A percentile compares a stretch with the other conserved stretches of the same genome.
phyloP scores from a whole-genome alignment of 1,140 invertebrate species.

The Brachionus asplanchnoidis region DNA sequence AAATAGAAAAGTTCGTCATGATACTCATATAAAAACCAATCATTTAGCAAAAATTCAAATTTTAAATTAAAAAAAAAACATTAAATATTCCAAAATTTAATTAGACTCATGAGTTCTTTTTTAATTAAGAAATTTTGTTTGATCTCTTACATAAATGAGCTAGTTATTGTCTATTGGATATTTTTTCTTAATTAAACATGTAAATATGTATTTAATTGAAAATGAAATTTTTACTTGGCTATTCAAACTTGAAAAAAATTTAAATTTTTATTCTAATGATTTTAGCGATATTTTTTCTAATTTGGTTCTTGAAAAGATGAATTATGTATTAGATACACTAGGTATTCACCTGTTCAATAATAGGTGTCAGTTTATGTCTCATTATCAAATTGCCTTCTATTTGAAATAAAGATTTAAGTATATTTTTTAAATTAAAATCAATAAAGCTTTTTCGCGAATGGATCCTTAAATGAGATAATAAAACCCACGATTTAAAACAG shows the following conservation, averaged over 20 bases:
- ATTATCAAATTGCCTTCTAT: neutral
- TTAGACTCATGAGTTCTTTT: neutral
- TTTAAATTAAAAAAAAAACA: neutral
- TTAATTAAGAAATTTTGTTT: constrained; percentile 8
- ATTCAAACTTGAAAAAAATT: constrained; percentile 5
- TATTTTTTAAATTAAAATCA: neutral
- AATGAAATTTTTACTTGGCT: neutral
- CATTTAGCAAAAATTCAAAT: neutral
- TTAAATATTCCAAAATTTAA: constrained; percentile 10
- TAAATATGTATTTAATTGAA: constrained; percentile 13
- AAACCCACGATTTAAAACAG: neutral
- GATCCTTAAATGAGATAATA: neutral
- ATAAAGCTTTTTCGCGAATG: neutral
- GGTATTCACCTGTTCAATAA: neutral
- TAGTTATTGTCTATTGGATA: neutral
- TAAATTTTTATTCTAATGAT: neutral
- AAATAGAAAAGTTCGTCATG: neutral
- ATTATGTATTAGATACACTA: constrained; percentile 16
- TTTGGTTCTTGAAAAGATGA: neutral
- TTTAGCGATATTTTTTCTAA: neutral
- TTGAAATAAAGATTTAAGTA: neutral
- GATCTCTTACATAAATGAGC: neutral
- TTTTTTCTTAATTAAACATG: constrained; percentile 8
- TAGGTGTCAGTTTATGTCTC: neutral
- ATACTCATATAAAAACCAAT: neutral